Percentiles rank a stretch among this genome's conserved stretches.
phyloP scores from a whole-genome alignment of 2,797 vertebrate species.

The Trichosurus vulpecula region DNA sequence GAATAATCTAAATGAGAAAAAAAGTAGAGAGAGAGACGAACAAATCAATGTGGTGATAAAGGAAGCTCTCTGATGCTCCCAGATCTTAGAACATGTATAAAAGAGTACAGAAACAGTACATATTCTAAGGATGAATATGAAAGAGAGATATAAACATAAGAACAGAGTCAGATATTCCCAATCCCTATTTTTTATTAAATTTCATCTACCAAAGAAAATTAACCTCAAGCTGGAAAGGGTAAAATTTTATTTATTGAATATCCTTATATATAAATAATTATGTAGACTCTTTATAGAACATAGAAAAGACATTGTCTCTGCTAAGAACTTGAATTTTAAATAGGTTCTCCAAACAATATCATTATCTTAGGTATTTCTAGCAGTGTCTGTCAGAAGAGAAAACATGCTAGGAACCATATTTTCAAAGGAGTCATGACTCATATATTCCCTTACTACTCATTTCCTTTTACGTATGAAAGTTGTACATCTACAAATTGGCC shows the following conservation, averaged over 20 bases:
- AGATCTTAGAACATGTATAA: slow-evolving; percentile 13
- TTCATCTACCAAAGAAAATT: slow-evolving; percentile 45
- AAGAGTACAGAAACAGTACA: slow-evolving; percentile 27
- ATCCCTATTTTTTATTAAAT: not conserved
- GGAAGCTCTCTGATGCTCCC: slow-evolving; percentile 39
- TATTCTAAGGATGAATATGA: slow-evolving; percentile 57
- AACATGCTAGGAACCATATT: not conserved
- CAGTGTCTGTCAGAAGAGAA: not conserved
- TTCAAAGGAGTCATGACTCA: not conserved
- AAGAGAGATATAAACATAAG: not conserved
- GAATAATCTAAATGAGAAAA: not conserved
- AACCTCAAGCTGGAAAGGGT: slow-evolving; percentile 23
- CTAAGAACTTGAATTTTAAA: slow-evolving; percentile 29
- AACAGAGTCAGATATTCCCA: not conserved
- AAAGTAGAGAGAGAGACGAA: not conserved
- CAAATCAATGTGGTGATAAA: slow-evolving; percentile 29
- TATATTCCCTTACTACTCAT: not conserved
- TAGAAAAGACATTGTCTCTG: not conserved
- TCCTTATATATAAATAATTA: slow-evolving; percentile 29
- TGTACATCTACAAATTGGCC: slow-evolving; percentile 19
- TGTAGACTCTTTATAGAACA: slow-evolving; percentile 14
- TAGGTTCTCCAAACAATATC: not conserved
- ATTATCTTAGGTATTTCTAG: not conserved
- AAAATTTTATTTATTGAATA: slow-evolving; percentile 3
- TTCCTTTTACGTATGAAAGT: slow-evolving; percentile 19